These are phyloP conservation scores for Erythrocercus mccallii DNA, from an alignment of 2,113 vertebrate genomes.

Conservation along the genomic window DNA sequence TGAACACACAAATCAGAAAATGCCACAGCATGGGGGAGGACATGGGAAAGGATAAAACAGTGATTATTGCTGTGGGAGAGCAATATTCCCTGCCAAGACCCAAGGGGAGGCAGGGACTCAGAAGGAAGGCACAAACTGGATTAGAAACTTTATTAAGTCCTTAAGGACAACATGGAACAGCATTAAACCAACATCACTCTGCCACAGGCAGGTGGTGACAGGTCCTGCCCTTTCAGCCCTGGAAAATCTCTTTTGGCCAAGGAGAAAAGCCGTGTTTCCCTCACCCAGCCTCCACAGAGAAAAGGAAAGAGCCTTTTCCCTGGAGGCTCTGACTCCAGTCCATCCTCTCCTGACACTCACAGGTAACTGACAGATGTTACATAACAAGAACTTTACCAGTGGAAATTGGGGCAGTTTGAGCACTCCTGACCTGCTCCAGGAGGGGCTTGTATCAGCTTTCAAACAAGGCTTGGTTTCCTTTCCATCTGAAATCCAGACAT, in stretches of 20 bases:
- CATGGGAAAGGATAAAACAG: not conserved
- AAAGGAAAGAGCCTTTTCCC: not conserved
- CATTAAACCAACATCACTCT: not conserved
- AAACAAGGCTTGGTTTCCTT: not conserved
- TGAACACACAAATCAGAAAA: not conserved
- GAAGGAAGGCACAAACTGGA: not conserved
- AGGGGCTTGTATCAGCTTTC: not conserved
- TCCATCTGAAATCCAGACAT: not conserved
- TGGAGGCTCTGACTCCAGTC: not conserved
- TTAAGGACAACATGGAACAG: not conserved
- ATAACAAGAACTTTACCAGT: accelerated
- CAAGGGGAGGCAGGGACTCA: not conserved
- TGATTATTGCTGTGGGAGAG: not conserved
- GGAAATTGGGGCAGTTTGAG: not conserved
- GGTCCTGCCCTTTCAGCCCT: not conserved
- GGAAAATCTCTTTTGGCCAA: not conserved
- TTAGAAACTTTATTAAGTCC: not conserved
- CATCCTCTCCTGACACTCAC: not conserved
- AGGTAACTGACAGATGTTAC: not conserved
- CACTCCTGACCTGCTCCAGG: not conserved
- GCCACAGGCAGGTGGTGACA: accelerated
- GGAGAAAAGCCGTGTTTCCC: accelerated
- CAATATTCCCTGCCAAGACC: not conserved
- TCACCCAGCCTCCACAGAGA: not conserved
- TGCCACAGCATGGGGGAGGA: not conserved